These are phyloP conservation scores for Synodontis membranacea DNA, from an alignment of 2,113 vertebrate species.

Conservation along the genomic window DNA sequence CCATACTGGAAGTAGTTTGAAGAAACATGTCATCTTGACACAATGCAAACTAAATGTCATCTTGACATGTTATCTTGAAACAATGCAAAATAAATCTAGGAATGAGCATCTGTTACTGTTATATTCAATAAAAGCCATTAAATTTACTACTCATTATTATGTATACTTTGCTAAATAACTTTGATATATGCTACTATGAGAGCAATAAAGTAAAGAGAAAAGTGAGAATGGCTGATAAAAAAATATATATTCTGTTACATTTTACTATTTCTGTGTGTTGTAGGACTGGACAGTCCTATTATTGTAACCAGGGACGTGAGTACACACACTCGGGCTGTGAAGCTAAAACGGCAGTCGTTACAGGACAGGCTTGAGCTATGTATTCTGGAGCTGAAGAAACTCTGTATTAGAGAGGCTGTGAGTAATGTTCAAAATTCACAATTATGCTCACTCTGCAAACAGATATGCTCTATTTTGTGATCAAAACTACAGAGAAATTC, in stretches of 20 bases:
- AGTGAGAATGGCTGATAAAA: background rate
- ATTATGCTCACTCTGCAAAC: slow-evolving; percentile 1
- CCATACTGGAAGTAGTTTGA: background rate
- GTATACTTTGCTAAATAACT: background rate
- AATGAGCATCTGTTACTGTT: background rate
- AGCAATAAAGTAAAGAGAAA: background rate
- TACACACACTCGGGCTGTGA: slow-evolving; percentile 75
- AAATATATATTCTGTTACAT: background rate
- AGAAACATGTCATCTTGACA: background rate
- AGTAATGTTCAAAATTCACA: slow-evolving; percentile 57
- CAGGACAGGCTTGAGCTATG: slow-evolving; percentile 80
- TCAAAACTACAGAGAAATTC: background rate
- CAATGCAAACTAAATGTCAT: too few species aligned
- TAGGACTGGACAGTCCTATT: slow-evolving; percentile 81
- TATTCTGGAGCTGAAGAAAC: slow-evolving; percentile 81
- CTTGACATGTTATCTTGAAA: background rate
- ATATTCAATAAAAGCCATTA: too few species aligned
- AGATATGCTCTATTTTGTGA: background rate
- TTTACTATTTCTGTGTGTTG: slow-evolving; percentile 15
- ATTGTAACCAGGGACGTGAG: slow-evolving; percentile 77
- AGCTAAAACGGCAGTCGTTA: slow-evolving; percentile 79
- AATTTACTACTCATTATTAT: background rate
- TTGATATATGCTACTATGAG: background rate
- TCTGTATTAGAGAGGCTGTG: slow-evolving; percentile 89
- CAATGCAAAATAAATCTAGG: too few species aligned